Conservation (phyloP, 2,888 invertebrate genomes). For the Augochlorella aurata region DNA sequence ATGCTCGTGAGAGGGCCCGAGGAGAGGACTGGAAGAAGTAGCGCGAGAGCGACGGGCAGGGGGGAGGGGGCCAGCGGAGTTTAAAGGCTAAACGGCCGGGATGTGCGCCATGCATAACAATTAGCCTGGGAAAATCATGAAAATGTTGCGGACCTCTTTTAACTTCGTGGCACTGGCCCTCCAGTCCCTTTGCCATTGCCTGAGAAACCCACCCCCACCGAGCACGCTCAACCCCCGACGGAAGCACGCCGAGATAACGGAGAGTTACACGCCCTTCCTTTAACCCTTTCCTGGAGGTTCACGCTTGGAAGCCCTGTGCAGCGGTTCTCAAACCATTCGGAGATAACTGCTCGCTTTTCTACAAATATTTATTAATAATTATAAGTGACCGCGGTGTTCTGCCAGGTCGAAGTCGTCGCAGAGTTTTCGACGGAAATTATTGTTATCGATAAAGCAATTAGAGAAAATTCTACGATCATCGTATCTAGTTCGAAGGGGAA, state of each 20-base stretch:
- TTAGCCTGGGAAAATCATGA: constrained; percentile 81
- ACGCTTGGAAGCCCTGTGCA: constrained; percentile 59
- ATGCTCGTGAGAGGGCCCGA: constrained; percentile 16
- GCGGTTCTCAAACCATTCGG: constrained; percentile 60
- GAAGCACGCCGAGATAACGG: constrained; percentile 80
- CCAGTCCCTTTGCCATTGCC: constrained; percentile 60
- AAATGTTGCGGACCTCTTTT: constrained; percentile 79
- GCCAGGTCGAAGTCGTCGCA: no score
- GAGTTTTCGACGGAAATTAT: no score
- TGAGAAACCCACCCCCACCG: constrained; percentile 57
- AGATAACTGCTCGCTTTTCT: not conserved
- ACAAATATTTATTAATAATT: not conserved
- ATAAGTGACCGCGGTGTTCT: no score
- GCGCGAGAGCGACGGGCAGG: constrained; percentile 23
- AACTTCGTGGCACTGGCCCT: constrained; percentile 73
- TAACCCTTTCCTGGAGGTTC: constrained; percentile 75
- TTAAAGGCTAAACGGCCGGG: constrained; percentile 77
- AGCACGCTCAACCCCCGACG: constrained; percentile 64
- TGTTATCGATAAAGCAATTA: no score
- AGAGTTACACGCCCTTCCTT: constrained; percentile 79
- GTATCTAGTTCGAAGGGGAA: no score
- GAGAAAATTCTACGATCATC: no score
- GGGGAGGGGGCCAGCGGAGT: constrained; percentile 60
- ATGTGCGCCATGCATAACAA: constrained; percentile 81
- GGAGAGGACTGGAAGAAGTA: constrained; percentile 17